Evolutionary conservation across 2,113 vertebrate species (phyloP).

Genomic region (Daboia siamensis): DNA sequence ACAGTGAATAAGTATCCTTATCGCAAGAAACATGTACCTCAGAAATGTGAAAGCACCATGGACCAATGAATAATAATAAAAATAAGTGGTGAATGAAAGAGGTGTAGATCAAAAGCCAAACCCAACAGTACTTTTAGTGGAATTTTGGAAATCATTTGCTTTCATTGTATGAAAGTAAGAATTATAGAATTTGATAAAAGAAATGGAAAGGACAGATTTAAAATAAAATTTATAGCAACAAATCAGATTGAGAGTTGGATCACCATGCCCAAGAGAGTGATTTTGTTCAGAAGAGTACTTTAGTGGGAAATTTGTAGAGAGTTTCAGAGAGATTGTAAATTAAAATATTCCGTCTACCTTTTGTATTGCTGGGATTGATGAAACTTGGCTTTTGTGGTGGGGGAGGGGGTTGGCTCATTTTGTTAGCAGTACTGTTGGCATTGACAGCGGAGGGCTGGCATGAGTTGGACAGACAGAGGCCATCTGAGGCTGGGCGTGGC

Average conservation of each 20-base stretch:
- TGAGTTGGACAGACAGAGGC: slow-evolving; percentile 92
- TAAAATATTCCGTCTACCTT: slow-evolving; percentile 81
- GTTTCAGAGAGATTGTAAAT: slow-evolving; percentile 51
- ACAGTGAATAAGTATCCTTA: slow-evolving; percentile 55
- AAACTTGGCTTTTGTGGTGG: slow-evolving; percentile 79
- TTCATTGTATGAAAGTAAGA: slow-evolving; percentile 34
- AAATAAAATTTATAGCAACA: slow-evolving; percentile 37
- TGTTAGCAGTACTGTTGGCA: slow-evolving; percentile 90
- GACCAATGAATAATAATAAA: slow-evolving; percentile 32
- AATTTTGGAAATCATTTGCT: slow-evolving; percentile 28
- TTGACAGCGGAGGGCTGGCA: slow-evolving; percentile 86
- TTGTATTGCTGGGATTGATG: slow-evolving; percentile 71
- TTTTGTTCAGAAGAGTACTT: slow-evolving; percentile 39
- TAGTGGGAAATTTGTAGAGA: slow-evolving; percentile 47
- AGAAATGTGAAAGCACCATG: slow-evolving; percentile 56
- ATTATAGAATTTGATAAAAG: slow-evolving; percentile 47
- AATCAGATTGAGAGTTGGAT: slow-evolving; percentile 50
- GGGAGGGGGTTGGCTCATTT: slow-evolving; percentile 77
- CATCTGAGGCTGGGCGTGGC: slow-evolving; percentile 88
- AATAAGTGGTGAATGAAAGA: slow-evolving; percentile 56
- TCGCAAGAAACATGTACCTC: slow-evolving; percentile 56
- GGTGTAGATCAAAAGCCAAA: slow-evolving; percentile 81
- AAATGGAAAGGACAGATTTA: slow-evolving; percentile 53
- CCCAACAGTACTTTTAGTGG: slow-evolving; percentile 92
- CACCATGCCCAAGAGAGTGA: slow-evolving; percentile 49